A percentile compares a stretch with the other conserved stretches of the same genome.
These are phyloP conservation scores for Drosophila barbarae DNA, from an alignment of 2,888 invertebrate genomes.

Conservation along the genomic window DNA sequence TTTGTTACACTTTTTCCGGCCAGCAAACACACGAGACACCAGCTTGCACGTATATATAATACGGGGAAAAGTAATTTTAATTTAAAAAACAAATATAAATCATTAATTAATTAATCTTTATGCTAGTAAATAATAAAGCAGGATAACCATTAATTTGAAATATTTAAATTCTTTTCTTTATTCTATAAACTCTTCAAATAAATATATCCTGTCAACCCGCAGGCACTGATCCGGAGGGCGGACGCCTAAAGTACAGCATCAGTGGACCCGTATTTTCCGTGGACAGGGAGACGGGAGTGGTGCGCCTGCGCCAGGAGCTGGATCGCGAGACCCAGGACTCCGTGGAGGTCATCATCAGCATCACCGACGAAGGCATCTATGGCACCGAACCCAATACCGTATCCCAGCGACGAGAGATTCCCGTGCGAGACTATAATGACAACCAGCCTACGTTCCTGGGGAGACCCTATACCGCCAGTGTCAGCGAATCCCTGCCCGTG, in stretches of 20 bases:
- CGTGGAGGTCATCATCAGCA: constrained; percentile 89
- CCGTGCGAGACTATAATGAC: constrained; percentile 89
- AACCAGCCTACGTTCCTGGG: constrained; percentile 88
- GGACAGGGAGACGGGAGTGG: constrained; percentile 87
- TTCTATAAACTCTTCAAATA: not conserved
- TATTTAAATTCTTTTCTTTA: not conserved
- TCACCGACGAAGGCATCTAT: constrained; percentile 87
- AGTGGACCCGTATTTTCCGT: constrained; percentile 90
- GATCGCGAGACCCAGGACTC: constrained; percentile 86
- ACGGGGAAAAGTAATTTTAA: too few relatives aligned
- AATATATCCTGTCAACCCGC: constrained; percentile 8
- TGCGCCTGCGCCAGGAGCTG: constrained; percentile 85
- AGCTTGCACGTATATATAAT: too few relatives aligned
- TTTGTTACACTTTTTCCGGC: constrained; percentile 42
- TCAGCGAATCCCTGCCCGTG: constrained; percentile 85
- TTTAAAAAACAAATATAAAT: not conserved
- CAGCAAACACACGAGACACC: constrained; percentile 1
- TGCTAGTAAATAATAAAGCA: not conserved
- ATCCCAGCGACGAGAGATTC: constrained; percentile 87
- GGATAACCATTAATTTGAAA: not conserved
- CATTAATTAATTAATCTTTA: too few relatives aligned
- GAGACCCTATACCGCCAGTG: constrained; percentile 86
- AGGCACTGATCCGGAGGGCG: constrained; percentile 88
- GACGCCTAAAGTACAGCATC: constrained; percentile 87
- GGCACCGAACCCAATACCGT: constrained; percentile 89